Percentiles rank a stretch among this genome's conserved stretches.
phyloP scores from a whole-genome alignment of 2,888 invertebrate species.

The Lasioglossum morio region DNA sequence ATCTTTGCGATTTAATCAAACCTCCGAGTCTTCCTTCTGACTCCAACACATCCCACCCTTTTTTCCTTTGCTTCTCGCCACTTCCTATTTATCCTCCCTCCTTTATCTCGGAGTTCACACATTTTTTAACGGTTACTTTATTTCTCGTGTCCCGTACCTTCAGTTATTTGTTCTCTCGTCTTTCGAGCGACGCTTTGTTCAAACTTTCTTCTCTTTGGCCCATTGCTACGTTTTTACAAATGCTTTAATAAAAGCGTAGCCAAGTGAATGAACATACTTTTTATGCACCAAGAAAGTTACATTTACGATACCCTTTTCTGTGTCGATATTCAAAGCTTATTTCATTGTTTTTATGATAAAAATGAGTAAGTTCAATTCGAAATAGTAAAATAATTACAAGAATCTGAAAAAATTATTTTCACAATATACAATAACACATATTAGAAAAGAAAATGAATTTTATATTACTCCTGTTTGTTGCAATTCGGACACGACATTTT shows the following conservation, averaged over 20 bases:
- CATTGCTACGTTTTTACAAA: neutral
- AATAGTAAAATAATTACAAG: neutral
- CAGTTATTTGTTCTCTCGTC: neutral
- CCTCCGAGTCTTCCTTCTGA: constrained; percentile 52
- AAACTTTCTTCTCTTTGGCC: neutral
- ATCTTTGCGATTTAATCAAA: constrained; percentile 76
- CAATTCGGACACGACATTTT: neutral
- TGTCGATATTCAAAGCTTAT: neutral
- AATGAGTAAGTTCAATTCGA: neutral
- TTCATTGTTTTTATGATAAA: neutral
- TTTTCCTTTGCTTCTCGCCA: constrained; percentile 40
- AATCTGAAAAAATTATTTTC: neutral
- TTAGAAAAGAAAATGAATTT: neutral
- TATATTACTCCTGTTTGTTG: neutral
- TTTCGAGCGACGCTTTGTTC: neutral
- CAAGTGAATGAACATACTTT: neutral
- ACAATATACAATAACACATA: no score
- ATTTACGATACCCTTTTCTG: neutral
- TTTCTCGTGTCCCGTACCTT: neutral
- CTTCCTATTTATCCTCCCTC: constrained; percentile 26
- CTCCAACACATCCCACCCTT: constrained; percentile 13
- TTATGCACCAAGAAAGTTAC: neutral
- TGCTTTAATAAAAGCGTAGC: neutral
- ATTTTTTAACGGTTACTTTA: constrained; percentile 13
- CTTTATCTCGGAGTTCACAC: constrained; percentile 15